Percentiles rank a stretch among this genome's conserved stretches.
Evolutionary conservation across 2,113 vertebrate species (phyloP).

Genomic region (Leptocoma aspasia): DNA sequence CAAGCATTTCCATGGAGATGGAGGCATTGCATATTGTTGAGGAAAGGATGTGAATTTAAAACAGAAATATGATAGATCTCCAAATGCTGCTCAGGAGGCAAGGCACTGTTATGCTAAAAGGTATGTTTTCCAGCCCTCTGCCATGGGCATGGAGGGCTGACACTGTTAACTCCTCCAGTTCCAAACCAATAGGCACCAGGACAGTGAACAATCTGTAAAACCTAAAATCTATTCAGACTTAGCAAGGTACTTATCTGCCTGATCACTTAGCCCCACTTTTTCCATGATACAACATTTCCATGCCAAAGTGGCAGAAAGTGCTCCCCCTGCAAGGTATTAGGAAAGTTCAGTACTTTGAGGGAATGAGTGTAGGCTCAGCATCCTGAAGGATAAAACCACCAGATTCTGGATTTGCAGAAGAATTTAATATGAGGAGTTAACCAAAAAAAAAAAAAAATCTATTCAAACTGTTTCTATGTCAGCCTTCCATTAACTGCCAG

Average conservation of each 20-base stretch:
- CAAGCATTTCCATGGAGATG: conserved; percentile 65
- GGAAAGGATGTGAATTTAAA: conserved; percentile 46
- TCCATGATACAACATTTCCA: background rate
- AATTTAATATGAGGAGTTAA: background rate
- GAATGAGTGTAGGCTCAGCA: background rate
- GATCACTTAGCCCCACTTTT: background rate
- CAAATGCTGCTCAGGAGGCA: background rate
- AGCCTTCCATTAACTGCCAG: background rate
- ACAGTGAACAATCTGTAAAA: background rate
- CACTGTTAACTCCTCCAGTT: background rate
- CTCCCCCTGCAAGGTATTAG: background rate
- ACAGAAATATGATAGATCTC: conserved; percentile 34
- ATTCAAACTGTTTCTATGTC: background rate
- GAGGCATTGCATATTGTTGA: conserved; percentile 13
- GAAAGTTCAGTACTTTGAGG: rapidly evolving
- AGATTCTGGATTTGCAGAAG: background rate
- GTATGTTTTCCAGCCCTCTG: background rate
- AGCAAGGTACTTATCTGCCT: background rate
- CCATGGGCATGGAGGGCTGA: background rate
- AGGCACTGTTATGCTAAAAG: background rate
- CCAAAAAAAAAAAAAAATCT: background rate
- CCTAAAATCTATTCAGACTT: background rate
- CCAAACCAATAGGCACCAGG: background rate
- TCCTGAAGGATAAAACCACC: background rate
- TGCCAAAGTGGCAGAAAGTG: background rate